These are phyloP conservation scores for Girardia tigrina DNA, from an alignment of 2,888 invertebrate species.

Conservation along the genomic window DNA sequence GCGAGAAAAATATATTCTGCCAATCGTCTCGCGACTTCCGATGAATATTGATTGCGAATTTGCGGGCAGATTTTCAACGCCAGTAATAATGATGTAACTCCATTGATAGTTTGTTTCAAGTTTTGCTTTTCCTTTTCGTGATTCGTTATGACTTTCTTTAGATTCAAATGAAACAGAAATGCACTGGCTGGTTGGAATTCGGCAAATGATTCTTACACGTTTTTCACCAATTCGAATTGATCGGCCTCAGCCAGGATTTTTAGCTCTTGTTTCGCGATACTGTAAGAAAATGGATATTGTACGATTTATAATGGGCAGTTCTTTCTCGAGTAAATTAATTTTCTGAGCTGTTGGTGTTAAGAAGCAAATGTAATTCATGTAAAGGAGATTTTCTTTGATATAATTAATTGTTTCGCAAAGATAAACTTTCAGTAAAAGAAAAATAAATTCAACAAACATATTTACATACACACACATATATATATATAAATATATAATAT, in stretches of 20 bases:
- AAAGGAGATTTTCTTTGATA: slow-evolving; percentile 65
- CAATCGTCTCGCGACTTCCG: slow-evolving; percentile 67
- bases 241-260: slow-evolving; percentile 90
- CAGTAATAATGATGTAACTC: slow-evolving; percentile 68
- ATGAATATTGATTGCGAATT: slow-evolving; percentile 73
- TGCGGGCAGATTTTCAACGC: slow-evolving; percentile 77
- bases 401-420: slow-evolving; percentile 72
- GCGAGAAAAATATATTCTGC: slow-evolving; percentile 71
- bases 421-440: too few relatives aligned
- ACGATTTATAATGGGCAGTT: slow-evolving; percentile 87
- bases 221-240: slow-evolving; percentile 87
- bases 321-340: slow-evolving; percentile 72
- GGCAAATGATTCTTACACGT: slow-evolving; percentile 84
- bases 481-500: too few relatives aligned
- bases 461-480: too few relatives aligned
- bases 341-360: slow-evolving; percentile 86
- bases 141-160: neutral
- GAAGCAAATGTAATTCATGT: slow-evolving; percentile 86
- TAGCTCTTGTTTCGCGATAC: slow-evolving; percentile 85
- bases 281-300: slow-evolving; percentile 96
- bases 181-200: slow-evolving; percentile 84
- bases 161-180: slow-evolving; percentile 63
- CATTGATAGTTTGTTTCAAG: slow-evolving; percentile 67
- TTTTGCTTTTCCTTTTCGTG: slow-evolving; percentile 62
- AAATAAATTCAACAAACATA: too few relatives aligned